These are phyloP conservation scores for Epiblema foenella DNA, from an alignment of 2,888 invertebrate species.

Conservation along the genomic window DNA sequence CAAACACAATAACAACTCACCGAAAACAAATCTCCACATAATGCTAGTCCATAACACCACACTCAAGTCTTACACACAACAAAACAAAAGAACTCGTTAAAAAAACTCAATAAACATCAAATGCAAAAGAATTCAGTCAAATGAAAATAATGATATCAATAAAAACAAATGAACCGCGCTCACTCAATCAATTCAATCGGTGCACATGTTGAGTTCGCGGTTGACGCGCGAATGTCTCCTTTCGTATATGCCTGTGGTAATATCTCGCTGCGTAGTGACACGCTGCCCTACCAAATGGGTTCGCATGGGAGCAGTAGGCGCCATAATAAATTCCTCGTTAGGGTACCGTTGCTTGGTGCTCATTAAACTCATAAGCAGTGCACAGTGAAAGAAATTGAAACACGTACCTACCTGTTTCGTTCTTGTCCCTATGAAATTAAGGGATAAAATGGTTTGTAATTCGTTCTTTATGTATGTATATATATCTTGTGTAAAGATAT, in stretches of 20 bases:
- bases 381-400: background rate
- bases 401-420: too few relatives aligned
- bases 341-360: conserved; percentile 25
- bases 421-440: too few relatives aligned
- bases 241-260: conserved; percentile 32
- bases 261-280: conserved; percentile 25
- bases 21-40: conserved; percentile 53
- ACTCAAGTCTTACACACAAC: conserved; percentile 19
- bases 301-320: conserved; percentile 23
- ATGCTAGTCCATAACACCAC: conserved; percentile 48
- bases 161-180: background rate
- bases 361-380: background rate
- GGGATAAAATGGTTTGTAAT: too few relatives aligned
- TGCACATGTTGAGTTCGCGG: conserved; percentile 36
- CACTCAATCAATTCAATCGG: conserved; percentile 2
- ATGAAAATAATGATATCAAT: conserved; percentile 13
- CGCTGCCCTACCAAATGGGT: conserved; percentile 34
- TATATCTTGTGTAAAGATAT: too few relatives aligned
- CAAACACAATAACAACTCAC: conserved; percentile 47
- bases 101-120: conserved; percentile 16
- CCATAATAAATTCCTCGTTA: conserved; percentile 33
- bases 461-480: too few relatives aligned
- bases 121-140: background rate
- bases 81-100: background rate
- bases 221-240: conserved; percentile 26